These are phyloP conservation scores for Helicolenus hilgendorfi DNA, from an alignment of 2,797 vertebrate species.

Conservation along the genomic window DNA sequence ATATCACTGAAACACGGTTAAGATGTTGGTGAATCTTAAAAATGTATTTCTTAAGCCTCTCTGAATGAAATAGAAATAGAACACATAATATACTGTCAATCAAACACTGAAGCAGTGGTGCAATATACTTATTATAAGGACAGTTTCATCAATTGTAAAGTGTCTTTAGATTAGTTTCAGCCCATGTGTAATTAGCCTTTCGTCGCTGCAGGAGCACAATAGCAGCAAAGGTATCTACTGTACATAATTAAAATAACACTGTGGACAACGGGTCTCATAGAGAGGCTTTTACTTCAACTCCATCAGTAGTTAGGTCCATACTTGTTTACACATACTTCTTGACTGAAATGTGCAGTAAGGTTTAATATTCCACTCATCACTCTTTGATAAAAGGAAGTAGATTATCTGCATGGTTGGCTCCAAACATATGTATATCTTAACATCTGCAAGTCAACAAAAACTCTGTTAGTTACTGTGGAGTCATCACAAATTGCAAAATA, in stretches of 20 bases:
- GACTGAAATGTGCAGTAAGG: conserved; percentile 6
- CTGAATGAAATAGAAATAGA: neutral
- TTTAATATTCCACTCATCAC: conserved; percentile 12
- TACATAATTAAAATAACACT: neutral
- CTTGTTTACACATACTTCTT: conserved; percentile 4
- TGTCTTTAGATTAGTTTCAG: neutral
- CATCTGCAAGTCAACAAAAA: neutral
- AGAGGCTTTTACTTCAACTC: neutral
- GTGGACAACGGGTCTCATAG: neutral
- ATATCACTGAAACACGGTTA: neutral
- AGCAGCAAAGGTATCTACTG: neutral
- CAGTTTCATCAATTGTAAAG: neutral
- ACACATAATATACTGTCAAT: neutral
- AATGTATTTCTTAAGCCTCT: conserved; percentile 17
- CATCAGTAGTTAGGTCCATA: conserved; percentile 1
- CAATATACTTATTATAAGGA: neutral
- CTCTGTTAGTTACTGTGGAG: neutral
- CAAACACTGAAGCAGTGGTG: neutral
- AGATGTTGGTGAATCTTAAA: neutral
- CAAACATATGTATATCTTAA: neutral
- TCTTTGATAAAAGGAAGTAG: neutral
- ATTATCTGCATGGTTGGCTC: neutral
- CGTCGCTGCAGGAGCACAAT: neutral
- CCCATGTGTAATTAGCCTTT: neutral
- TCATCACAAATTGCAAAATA: conserved; percentile 10